Evolutionary conservation across 2,113 vertebrate genomes (phyloP).

Genomic region (Ancistrus triradiatus): DNA sequence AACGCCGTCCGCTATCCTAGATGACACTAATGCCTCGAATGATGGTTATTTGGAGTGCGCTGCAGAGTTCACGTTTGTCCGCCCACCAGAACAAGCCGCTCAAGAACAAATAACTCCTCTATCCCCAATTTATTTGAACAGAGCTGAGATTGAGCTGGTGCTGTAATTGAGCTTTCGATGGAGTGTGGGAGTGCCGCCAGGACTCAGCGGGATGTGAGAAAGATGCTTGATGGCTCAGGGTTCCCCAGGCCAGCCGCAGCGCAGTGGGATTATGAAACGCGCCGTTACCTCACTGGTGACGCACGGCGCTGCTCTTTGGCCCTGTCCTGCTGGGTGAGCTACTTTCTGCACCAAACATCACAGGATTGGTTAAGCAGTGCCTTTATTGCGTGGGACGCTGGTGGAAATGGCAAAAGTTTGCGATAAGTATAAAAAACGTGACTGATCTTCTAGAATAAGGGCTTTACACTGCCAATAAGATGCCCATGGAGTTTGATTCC

Average conservation of each 20-base stretch:
- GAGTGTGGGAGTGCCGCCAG: not conserved
- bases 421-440: too few species aligned
- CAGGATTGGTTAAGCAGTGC: too few species aligned
- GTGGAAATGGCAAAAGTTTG: too few species aligned
- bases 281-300: conserved; percentile 20
- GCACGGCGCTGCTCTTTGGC: conserved; percentile 9
- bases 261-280: conserved; percentile 5
- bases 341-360: not conserved
- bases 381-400: too few species aligned
- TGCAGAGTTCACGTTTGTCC: not conserved
- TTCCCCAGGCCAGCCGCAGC: not conserved
- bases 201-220: conserved; percentile 10
- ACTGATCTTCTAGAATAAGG: too few species aligned
- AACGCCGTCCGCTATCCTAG: too few species aligned
- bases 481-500: too few species aligned
- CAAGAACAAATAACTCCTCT: conserved; percentile 19
- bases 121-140: conserved; percentile 24
- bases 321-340: conserved; percentile 14
- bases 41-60: not conserved
- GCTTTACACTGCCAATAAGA: too few species aligned
- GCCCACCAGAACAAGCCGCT: not conserved
- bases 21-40: not conserved
- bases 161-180: conserved; percentile 15
- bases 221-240: not conserved
- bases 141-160: conserved; percentile 15